Evolutionary conservation across 2,888 invertebrate genomes (phyloP).

Genomic region (Drosophila paramelanica): DNA sequence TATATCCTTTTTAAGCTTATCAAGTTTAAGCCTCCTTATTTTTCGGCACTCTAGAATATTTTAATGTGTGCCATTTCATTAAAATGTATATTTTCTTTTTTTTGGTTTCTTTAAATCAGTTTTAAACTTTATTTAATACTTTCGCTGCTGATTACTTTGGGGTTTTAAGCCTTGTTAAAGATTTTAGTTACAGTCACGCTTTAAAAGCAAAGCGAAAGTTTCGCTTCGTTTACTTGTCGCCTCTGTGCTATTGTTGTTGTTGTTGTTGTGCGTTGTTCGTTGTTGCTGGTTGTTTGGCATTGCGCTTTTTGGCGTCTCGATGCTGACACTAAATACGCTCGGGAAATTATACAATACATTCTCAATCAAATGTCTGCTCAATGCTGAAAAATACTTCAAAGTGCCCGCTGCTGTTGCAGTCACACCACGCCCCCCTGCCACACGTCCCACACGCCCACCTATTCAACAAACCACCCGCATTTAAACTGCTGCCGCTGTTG

Average conservation of each 20-base stretch:
- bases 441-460: neutral
- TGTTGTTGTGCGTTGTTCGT: constrained; percentile 21
- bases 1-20: too few relatives aligned
- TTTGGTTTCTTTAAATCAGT: neutral
- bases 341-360: constrained; percentile 84
- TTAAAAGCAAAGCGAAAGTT: constrained; percentile 34
- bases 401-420: constrained; percentile 49
- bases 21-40: too few relatives aligned
- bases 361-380: constrained; percentile 83
- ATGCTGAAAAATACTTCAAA: constrained; percentile 76
- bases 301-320: constrained; percentile 57
- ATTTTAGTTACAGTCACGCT: constrained; percentile 6
- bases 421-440: constrained; percentile 12
- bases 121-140: neutral
- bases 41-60: too few relatives aligned
- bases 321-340: constrained; percentile 81
- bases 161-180: constrained; percentile 1
- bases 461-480: constrained; percentile 40
- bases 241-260: constrained; percentile 19
- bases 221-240: constrained; percentile 43
- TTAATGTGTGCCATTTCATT: too few relatives aligned
- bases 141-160: neutral
- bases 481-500: constrained; percentile 28
- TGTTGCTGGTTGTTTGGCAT: constrained; percentile 31
- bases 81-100: too few relatives aligned